phyloP scores from a whole-genome alignment of 2,888 invertebrate genomes.

The Eupithecia vulgata region DNA sequence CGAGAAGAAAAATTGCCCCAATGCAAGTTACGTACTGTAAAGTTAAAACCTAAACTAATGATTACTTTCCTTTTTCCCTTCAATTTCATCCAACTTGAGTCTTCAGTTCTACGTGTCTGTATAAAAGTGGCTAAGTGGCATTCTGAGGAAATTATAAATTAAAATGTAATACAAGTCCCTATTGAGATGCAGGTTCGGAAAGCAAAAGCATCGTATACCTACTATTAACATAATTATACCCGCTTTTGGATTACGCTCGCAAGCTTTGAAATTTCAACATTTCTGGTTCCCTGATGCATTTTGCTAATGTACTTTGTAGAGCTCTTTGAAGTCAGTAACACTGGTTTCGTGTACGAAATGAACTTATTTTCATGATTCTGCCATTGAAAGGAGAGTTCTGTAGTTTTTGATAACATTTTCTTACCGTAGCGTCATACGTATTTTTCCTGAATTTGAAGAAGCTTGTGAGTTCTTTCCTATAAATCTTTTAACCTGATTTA shows the following conservation, averaged over 20 bases:
- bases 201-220: background rate
- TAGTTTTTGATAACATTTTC: background rate
- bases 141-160: background rate
- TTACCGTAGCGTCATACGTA: background rate
- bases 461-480: background rate
- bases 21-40: too few species aligned
- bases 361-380: slow-evolving; percentile 2
- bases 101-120: too few species aligned
- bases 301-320: background rate
- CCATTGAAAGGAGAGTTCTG: background rate
- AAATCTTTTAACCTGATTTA: too few species aligned
- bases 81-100: too few species aligned
- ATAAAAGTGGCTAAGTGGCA: too few species aligned
- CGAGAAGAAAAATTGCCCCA: too few species aligned
- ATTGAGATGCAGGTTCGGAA: background rate
- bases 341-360: background rate
- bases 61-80: too few species aligned
- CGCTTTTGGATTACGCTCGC: slow-evolving; percentile 25
- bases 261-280: slow-evolving; percentile 27
- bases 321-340: background rate
- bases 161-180: background rate
- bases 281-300: slow-evolving; percentile 17
- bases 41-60: too few species aligned
- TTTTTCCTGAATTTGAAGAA: background rate
- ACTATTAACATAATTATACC: slow-evolving; percentile 46